Conservation (phyloP, 2,113 vertebrate genomes). For the Brachypodius melanocephalos region DNA sequence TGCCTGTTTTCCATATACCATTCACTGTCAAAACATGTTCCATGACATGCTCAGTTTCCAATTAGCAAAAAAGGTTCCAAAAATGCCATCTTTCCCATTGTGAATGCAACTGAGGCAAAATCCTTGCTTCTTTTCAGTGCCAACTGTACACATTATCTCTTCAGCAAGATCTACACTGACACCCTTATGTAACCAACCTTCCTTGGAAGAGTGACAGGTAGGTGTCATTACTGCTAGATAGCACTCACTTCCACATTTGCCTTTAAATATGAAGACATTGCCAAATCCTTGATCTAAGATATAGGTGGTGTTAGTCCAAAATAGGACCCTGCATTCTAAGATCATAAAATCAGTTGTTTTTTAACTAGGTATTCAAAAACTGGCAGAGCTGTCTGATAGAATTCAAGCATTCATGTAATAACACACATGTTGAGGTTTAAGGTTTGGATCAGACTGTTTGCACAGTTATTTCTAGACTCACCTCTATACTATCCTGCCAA, state of each 20-base stretch:
- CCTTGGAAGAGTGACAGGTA: neutral
- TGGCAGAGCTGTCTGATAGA: neutral
- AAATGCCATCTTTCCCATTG: neutral
- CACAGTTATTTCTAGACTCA: neutral
- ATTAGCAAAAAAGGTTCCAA: neutral
- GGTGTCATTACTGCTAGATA: neutral
- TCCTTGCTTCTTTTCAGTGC: neutral
- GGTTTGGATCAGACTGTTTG: neutral
- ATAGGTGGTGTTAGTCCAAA: neutral
- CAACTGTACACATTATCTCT: neutral
- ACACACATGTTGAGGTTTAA: neutral
- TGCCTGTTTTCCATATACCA: neutral
- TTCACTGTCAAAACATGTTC: neutral
- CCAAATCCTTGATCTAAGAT: neutral
- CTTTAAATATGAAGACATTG: neutral
- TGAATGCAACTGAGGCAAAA: neutral
- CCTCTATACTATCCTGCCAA: neutral
- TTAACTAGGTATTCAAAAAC: neutral
- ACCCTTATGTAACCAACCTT: neutral
- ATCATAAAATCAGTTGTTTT: neutral
- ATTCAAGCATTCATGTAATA: neutral
- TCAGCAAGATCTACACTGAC: neutral
- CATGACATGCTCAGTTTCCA: neutral
- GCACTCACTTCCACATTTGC: neutral
- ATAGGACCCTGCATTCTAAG: neutral